Conservation (phyloP, 1,140 invertebrate species). For the Xylocopa sonorina region DNA sequence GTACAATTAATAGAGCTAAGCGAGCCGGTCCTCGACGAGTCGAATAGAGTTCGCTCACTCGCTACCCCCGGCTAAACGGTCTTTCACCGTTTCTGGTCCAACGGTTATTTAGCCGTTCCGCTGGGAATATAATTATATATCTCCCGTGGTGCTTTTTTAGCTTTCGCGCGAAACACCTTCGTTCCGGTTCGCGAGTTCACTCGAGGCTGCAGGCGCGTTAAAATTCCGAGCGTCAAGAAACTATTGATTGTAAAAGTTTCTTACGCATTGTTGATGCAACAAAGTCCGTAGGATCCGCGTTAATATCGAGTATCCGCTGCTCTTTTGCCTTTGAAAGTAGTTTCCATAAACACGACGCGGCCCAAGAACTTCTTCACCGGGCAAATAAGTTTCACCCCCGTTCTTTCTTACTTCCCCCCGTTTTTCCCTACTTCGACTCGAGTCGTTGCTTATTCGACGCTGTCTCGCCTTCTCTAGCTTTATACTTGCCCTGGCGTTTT, state of each 20-base stretch:
- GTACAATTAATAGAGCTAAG: constrained; percentile 17
- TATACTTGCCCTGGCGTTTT: not conserved
- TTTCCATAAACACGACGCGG: constrained; percentile 35
- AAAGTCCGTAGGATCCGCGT: constrained; percentile 12
- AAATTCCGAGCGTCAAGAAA: constrained; percentile 5
- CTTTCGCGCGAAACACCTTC: not conserved
- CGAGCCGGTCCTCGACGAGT: too few species aligned
- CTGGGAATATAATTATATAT: constrained; percentile 7
- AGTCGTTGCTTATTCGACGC: not conserved
- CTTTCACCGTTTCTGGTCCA: not conserved
- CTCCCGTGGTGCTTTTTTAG: not conserved
- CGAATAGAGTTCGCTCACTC: not conserved
- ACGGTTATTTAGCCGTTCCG: not conserved
- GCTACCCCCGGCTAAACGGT: too few species aligned
- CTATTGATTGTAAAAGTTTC: constrained; percentile 44
- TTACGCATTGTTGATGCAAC: constrained; percentile 18
- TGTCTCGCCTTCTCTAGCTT: not conserved
- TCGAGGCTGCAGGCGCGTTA: not conserved
- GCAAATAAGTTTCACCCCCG: constrained; percentile 1
- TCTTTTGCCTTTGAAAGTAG: constrained; percentile 23
- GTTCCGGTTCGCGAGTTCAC: not conserved
- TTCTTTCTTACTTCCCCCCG: not conserved
- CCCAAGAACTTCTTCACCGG: constrained; percentile 2
- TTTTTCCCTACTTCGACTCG: not conserved
- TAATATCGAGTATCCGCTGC: constrained; percentile 35